phyloP scores from a whole-genome alignment of 1,140 invertebrate species.

The Neodiprion pinetum region DNA sequence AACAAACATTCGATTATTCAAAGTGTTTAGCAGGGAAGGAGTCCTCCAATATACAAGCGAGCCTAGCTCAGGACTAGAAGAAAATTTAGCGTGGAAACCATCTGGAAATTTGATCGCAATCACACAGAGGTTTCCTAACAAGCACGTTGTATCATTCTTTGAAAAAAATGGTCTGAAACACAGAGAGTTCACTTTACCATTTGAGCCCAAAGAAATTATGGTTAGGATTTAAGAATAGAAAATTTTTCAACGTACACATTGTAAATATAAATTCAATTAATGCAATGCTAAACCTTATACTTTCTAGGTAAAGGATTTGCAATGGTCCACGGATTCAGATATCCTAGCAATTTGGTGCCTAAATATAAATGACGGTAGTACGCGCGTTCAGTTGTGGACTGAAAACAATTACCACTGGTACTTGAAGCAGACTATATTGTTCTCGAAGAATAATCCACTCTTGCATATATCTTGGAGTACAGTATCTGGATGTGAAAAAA shows the following conservation, averaged over 20 bases:
- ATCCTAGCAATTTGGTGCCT: conserved; percentile 72
- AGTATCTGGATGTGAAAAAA: conserved; percentile 36
- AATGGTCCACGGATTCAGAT: conserved; percentile 83
- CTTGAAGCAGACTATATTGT: conserved; percentile 76
- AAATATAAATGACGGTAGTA: conserved; percentile 45
- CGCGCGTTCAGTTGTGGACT: conserved; percentile 78
- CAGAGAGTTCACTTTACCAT: conserved; percentile 79
- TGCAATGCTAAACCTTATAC: neutral
- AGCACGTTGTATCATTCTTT: conserved; percentile 83
- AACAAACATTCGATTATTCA: conserved; percentile 64
- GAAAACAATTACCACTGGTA: conserved; percentile 92
- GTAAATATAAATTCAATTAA: conserved; percentile 21
- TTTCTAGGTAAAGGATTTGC: conserved; percentile 68
- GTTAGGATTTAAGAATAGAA: conserved; percentile 41
- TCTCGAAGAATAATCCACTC: conserved; percentile 59
- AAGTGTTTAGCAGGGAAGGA: conserved; percentile 79
- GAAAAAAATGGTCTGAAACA: conserved; percentile 93
- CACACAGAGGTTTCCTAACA: conserved; percentile 70
- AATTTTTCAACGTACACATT: conserved; percentile 11
- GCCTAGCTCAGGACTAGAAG: conserved; percentile 71
- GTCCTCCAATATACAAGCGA: conserved; percentile 77
- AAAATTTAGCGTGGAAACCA: conserved; percentile 79
- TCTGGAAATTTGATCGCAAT: conserved; percentile 80
- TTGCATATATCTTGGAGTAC: conserved; percentile 67
- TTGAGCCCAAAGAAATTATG: conserved; percentile 61